Evolutionary conservation across 2,797 vertebrate species (phyloP), one percentile per base, ranked within the genome.

Genomic region (Sebastes kiyomatsui): DNA sequence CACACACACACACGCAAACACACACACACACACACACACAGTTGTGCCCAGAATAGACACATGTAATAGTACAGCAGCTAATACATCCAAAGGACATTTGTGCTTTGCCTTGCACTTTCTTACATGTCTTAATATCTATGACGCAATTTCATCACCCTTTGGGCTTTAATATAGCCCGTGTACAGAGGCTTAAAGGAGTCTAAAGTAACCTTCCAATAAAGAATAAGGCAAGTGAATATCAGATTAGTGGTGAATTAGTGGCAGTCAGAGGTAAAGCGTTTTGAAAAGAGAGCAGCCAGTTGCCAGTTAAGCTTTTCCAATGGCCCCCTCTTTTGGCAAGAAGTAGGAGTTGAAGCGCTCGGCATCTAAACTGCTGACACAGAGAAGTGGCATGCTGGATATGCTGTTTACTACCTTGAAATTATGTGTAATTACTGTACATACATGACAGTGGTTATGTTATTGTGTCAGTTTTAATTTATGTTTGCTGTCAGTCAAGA

Each of bases 291-390:
- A 69, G 56, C 28, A 72, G 49, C 23, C 12, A 11, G 14, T 30
- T 49, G 33, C 2, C 30, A 35, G 76, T 20, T 72, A 79, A 82
- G 27, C 79, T 89, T 90, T 88, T 81, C 81, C 86, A 88, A 92
- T 86, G 80, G 93, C 93, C 30, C 93, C 94, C 91, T 94, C 94
- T 94, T 87, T 92, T 94, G 95, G 93, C 23, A 73, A 83, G 32
- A 83, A 46, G 58, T 1, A 52, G 77, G 42, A 88, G 35, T 18
- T 81, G 71, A 83, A 32, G 33, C 66, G 56, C 2, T 76, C 22
- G 22, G 32, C 13, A 9, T 42, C 25, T 23, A 67, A 79, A 79
- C 23, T 82, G 77, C 75, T 81, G 75, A 82, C 62, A 72, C 46
- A 60, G 20, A 4, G 27, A n/a, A 27, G 64, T 32, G 11, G 5